Conservation (phyloP, 2,888 invertebrate genomes). For the Ditula angustiorana region DNA sequence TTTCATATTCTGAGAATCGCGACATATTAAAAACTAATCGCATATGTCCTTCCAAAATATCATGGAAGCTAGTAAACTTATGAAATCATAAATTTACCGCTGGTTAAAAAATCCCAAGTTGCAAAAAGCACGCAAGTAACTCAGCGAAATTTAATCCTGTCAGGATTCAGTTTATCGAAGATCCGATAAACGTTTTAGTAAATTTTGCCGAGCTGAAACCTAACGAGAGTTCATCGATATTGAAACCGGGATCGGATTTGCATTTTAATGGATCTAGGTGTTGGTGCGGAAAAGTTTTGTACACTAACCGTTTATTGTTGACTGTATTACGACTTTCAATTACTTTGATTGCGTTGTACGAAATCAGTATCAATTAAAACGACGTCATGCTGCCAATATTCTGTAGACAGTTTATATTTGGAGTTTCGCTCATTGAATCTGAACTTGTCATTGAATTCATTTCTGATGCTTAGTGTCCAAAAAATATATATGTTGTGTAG, state of each 20-base stretch:
- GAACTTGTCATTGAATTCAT: not conserved
- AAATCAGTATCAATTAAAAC: conserved; percentile 1
- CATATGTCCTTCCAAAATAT: too few relatives aligned
- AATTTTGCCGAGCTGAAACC: not conserved
- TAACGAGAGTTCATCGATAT: conserved; percentile 5
- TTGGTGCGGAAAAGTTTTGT: conserved; percentile 15
- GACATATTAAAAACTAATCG: too few relatives aligned
- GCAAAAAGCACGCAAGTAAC: not conserved
- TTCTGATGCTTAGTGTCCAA: too few relatives aligned
- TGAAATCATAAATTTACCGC: too few relatives aligned
- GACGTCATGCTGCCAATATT: not conserved
- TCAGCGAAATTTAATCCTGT: conserved; percentile 2
- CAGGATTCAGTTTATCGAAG: not conserved
- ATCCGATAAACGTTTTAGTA: conserved; percentile 8
- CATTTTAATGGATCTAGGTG: conserved; percentile 18
- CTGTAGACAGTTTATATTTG: not conserved
- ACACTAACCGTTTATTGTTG: conserved; percentile 11
- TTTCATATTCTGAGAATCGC: too few relatives aligned
- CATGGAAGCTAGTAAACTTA: too few relatives aligned
- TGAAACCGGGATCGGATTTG: not conserved
- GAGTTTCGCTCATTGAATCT: not conserved
- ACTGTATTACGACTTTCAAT: conserved; percentile 16
- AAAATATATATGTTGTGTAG: too few relatives aligned
- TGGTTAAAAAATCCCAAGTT: not conserved
- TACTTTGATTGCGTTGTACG: conserved; percentile 16